Evolutionary conservation across 2,888 invertebrate genomes (phyloP).

Genomic region (Eueremaeus valkanovi): DNA sequence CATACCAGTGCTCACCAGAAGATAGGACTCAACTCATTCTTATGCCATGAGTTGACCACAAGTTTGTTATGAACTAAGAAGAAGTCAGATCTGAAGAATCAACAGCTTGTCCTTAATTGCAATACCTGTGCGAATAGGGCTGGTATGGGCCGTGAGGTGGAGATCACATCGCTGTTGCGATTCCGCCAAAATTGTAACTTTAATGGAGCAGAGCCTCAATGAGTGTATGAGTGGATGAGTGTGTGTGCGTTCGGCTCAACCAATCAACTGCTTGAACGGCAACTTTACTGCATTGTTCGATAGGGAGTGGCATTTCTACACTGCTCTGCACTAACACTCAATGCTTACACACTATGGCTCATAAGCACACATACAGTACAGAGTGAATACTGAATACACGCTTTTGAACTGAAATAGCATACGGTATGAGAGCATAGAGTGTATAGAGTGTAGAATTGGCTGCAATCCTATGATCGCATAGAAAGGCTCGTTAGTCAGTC

Average conservation of each 20-base stretch:
- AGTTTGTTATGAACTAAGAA: not conserved
- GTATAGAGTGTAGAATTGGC: too few relatives aligned
- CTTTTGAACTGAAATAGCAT: too few relatives aligned
- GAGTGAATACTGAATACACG: too few relatives aligned
- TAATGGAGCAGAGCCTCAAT: not conserved
- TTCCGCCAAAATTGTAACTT: not conserved
- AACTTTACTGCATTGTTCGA: conserved; percentile 26
- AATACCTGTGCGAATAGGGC: not conserved
- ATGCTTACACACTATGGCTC: too few relatives aligned
- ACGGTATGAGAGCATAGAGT: too few relatives aligned
- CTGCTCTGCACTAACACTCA: too few relatives aligned
- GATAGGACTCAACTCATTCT: not conserved
- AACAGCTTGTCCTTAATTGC: not conserved
- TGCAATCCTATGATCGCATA: too few relatives aligned
- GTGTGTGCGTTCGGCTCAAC: not conserved
- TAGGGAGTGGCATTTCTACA: conserved; percentile 29
- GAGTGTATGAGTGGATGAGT: too few relatives aligned
- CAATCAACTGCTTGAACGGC: conserved; percentile 30
- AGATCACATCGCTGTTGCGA: not conserved
- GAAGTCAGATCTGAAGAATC: not conserved
- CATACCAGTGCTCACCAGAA: too few relatives aligned
- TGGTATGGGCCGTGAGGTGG: not conserved
- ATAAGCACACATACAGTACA: too few relatives aligned
- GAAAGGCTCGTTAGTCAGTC: not conserved
- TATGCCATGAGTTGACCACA: not conserved